Evolutionary conservation across 2,113 vertebrate species (phyloP), one percentile per base, ranked within the genome.

Genomic region (Willisornis vidua): DNA sequence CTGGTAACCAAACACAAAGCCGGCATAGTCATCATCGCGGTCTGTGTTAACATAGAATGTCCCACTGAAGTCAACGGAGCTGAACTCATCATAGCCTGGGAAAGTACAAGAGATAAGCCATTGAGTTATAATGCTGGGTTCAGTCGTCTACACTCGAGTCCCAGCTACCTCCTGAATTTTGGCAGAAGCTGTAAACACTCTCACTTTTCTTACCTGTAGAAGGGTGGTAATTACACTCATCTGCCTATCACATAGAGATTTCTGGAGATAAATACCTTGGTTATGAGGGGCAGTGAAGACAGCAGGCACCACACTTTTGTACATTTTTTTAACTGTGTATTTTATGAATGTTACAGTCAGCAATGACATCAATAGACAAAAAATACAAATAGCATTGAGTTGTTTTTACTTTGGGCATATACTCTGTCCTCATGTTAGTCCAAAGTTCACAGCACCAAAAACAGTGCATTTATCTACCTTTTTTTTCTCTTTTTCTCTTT

Each of bases 31-130:
- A 4, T 99, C 99, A 8, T 99, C 99, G 5, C 99, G 98, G 94
- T 99, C 99, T 1, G 99, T 99, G 97, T 99, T 99, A 76, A 99
- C 99, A 3, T 99, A 99, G 96, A 99, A 99, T 0, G 99, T 99
- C 78, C 99, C 99, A 7, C 99, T 99, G 97, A 99, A 99, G 98
- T 99, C 99, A 86, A 99, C 99, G 0, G 99, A 98, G 48, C 91
- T 99, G 95, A 99, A 99, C 93, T 99, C 99, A 48, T 99, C 99
- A 3, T 99, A 99, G 65, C 99, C 99, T 99, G 91, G 14, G 45
- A 86, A 26, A 76, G 45, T 14, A 49, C 1, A 13, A 83, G 19
- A 37, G 10, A 71, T 22, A 74, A 83, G 80, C 2, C 22, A n/a
- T 0, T 23, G 2, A 19, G 26, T 74, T 85, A 48, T 16, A 67